Conservation (phyloP, 2,888 invertebrate genomes). For the Temnothorax rugatulus region DNA sequence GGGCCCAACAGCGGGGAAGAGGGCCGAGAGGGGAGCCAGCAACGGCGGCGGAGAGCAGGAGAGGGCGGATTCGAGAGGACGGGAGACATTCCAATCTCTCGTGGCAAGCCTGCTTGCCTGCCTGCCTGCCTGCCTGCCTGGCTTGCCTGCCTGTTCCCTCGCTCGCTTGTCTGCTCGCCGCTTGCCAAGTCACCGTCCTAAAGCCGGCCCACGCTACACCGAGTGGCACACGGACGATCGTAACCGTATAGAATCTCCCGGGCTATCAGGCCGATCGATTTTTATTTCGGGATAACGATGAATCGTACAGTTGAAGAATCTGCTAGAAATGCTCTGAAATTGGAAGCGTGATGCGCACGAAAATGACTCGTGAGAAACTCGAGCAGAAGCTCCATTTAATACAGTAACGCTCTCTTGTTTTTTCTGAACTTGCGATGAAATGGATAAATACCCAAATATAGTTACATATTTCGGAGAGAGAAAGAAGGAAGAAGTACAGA, state of each 20-base stretch:
- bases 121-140: slow-evolving; percentile 76
- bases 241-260: slow-evolving; percentile 60
- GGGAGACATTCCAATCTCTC: slow-evolving; percentile 85
- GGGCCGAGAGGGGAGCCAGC: slow-evolving; percentile 52
- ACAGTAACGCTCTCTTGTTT: too few species aligned
- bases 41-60: slow-evolving; percentile 50
- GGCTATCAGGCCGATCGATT: slow-evolving; percentile 63
- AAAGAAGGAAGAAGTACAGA: not conserved
- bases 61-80: slow-evolving; percentile 74
- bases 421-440: not conserved
- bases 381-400: not conserved
- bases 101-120: slow-evolving; percentile 77
- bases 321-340: not conserved
- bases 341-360: not conserved
- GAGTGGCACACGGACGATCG: slow-evolving; percentile 65
- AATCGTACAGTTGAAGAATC: not conserved
- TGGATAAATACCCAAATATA: too few species aligned
- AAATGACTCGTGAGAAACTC: not conserved
- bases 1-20: slow-evolving; percentile 36
- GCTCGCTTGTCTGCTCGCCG: slow-evolving; percentile 72
- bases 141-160: slow-evolving; percentile 76
- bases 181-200: slow-evolving; percentile 72
- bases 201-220: slow-evolving; percentile 75
- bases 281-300: slow-evolving; percentile 34
- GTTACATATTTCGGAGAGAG: not conserved